Base-by-base conservation (phyloP, 2,797 vertebrate genomes). In the Antennarius maculatus region DNA sequence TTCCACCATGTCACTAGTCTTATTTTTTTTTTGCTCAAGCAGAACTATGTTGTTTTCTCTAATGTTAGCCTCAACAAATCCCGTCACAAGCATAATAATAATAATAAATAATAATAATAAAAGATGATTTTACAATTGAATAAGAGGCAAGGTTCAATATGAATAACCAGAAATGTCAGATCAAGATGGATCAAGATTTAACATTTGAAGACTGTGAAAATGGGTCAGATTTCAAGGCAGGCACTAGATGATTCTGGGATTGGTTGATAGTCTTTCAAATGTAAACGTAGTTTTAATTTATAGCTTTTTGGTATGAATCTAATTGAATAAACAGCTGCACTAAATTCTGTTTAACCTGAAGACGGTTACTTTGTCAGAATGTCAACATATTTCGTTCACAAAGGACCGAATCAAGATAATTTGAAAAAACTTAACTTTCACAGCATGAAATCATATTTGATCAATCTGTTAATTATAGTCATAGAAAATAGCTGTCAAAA, bases 71-170 rank as follows among this genome's bases (percentile, higher is more conserved):
- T 9, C 45, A 29, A 67, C 66, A 73, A 37, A 23, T 46, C 54
- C 37, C 13, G 18, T 77, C 61, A 78, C 72, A 60, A 74, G 65
- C 61, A 14, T 41, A 16, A 68, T 73, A 27, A 72, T 79, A 76
- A 66, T 50, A 1, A 1, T 1, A 1, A 23, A 23, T 23, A 1
- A 23, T 23, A 23, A 31, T 61, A 70, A 87, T 69, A 53, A 72
- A 51, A 54, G 52, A 6, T 52, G 31, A n/a, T 49, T 64, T 61
- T 47, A 49, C 9, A 17, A 47, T 17, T 11, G 5, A 18, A 23
- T 59, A 52, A 17, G 69, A 42, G 43, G 47, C 3, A 54, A 67
- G 68, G 31, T 64, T 51, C 42, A 46, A 28, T 59, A n/a, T 60
- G n/a, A n/a, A n/a, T n/a, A n/a, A n/a, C n/a, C n/a, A n/a, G n/a